Percentiles rank a stretch among this genome's conserved stretches.
Conservation (phyloP, 2,797 vertebrate genomes). For the Lophura swinhoii region DNA sequence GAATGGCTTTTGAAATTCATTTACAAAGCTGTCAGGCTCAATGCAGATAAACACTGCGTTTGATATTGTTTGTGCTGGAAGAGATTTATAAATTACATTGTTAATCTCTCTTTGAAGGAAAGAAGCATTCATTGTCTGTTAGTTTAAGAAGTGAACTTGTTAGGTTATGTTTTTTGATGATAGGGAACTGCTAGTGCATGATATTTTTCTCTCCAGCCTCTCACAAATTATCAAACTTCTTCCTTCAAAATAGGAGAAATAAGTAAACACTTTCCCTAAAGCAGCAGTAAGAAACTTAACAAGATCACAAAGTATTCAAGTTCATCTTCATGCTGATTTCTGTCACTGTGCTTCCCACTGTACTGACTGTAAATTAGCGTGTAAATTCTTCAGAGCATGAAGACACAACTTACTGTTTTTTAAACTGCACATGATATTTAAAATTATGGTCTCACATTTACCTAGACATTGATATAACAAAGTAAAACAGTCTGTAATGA, state of each 20-base stretch:
- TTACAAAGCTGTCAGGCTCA: slow-evolving; percentile 40
- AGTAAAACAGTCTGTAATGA: not conserved
- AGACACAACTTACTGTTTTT: not conserved
- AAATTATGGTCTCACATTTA: not conserved
- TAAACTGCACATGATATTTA: not conserved
- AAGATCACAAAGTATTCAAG: not conserved
- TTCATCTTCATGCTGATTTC: not conserved
- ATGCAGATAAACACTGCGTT: slow-evolving; percentile 29
- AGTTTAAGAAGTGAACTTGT: slow-evolving; percentile 13
- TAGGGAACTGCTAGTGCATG: not conserved
- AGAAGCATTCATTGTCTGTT: not conserved
- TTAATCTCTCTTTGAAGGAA: slow-evolving; percentile 23
- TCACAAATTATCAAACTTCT: not conserved
- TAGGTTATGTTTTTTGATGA: not conserved
- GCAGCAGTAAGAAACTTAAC: not conserved
- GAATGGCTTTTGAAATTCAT: slow-evolving; percentile 34
- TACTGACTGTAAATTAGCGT: not conserved
- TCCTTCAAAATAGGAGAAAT: not conserved
- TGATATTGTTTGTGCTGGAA: slow-evolving; percentile 37
- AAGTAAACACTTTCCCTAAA: not conserved
- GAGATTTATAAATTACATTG: slow-evolving; percentile 39
- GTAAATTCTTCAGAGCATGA: not conserved
- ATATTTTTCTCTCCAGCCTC: not conserved
- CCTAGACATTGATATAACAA: not conserved
- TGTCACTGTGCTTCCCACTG: not conserved